Percentiles rank a stretch among this genome's conserved stretches.
Evolutionary conservation across 2,113 vertebrate genomes (phyloP).

Genomic region (Dinomys branickii): DNA sequence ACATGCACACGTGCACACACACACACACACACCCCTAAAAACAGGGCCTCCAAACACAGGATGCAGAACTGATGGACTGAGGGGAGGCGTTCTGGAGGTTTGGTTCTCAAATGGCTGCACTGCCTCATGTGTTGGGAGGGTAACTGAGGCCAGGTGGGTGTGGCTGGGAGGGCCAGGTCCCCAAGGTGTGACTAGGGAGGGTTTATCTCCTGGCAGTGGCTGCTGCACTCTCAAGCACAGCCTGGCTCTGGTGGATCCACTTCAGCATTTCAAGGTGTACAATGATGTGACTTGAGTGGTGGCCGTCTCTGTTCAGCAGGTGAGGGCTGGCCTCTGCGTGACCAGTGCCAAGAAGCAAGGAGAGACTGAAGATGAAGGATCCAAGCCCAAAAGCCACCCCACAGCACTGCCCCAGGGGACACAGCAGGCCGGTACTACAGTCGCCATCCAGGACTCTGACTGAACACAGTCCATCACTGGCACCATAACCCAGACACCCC

Average conservation of each 20-base stretch:
- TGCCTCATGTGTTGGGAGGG: neutral
- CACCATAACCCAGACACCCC: neutral
- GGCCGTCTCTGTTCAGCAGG: neutral
- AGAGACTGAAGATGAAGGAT: no score
- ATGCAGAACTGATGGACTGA: neutral
- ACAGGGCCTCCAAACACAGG: neutral
- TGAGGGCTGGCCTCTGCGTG: neutral
- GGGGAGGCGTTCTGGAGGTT: neutral
- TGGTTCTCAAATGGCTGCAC: neutral
- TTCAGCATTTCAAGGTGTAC: fast-evolving
- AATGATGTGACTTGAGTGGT: no score
- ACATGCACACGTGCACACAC: neutral
- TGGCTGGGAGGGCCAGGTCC: neutral
- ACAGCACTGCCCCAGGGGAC: neutral
- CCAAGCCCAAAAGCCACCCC: neutral
- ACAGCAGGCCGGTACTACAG: neutral
- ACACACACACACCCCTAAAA: neutral
- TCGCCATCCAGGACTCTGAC: neutral
- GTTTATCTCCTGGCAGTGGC: neutral
- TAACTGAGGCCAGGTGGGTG: neutral
- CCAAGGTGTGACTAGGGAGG: neutral
- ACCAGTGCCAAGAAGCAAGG: neutral
- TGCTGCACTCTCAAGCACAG: fast-evolving
- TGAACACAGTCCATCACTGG: neutral
- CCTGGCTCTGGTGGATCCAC: neutral